A percentile compares a stretch with the other conserved stretches of the same genome.
These are phyloP conservation scores for Bombyx mori DNA, from an alignment of 1,140 invertebrate genomes.

Conservation along the genomic window DNA sequence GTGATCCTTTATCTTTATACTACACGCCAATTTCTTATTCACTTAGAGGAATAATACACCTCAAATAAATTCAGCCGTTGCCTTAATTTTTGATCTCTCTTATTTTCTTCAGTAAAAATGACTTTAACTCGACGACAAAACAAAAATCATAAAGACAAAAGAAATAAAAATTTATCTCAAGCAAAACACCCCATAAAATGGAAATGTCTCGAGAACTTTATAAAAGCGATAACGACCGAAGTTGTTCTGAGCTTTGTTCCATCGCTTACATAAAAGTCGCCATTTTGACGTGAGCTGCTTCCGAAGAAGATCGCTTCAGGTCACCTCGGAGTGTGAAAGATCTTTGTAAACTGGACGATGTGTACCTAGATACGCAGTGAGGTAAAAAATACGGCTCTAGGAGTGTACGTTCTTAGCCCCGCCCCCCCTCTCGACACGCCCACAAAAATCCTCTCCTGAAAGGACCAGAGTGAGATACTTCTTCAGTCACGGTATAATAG, in stretches of 20 bases:
- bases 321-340: constrained; percentile 18
- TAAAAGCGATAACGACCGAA: constrained; percentile 69
- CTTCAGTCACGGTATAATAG: constrained; percentile 36
- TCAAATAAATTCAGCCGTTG: too few species aligned
- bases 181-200: constrained; percentile 68
- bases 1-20: too few species aligned
- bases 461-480: constrained; percentile 52
- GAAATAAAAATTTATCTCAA: constrained; percentile 65
- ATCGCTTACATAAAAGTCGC: constrained; percentile 60
- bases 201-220: constrained; percentile 67
- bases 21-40: too few species aligned
- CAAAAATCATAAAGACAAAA: constrained; percentile 54
- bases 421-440: constrained; percentile 51
- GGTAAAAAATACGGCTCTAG: constrained; percentile 67
- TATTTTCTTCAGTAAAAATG: too few species aligned
- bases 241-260: constrained; percentile 64
- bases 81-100: too few species aligned
- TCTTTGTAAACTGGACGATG: constrained; percentile 44
- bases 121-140: constrained; percentile 22
- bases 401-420: constrained; percentile 56
- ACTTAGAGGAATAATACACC: too few species aligned
- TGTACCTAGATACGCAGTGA: constrained; percentile 60
- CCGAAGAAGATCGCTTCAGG: not conserved
- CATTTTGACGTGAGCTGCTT: constrained; percentile 30
- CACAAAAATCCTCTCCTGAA: constrained; percentile 37